Evolutionary conservation across 2,888 invertebrate species (phyloP), one percentile per base, ranked within the genome.

Genomic region (Creontiades dilutus): DNA sequence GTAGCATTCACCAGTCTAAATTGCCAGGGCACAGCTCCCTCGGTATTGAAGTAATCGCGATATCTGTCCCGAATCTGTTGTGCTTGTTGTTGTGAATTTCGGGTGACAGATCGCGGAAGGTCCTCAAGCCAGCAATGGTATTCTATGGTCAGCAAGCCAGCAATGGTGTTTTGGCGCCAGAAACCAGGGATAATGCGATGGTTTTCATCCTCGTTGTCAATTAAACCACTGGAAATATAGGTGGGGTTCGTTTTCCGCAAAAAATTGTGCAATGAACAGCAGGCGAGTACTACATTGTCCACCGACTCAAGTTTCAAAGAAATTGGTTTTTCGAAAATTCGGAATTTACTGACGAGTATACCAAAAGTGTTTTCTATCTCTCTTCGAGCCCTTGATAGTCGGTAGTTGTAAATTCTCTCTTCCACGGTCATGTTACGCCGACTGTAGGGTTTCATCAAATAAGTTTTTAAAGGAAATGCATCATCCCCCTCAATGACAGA

Each of bases 21-120:
- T 88, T 90, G 90, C 90, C 90, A 90, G 57, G 89, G 81, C 23
- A 90, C 90, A 68, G 90, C 82, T 82, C 87, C 90, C 76, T 87
- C 87, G 47, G 14, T 81, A 37, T 85, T 81, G 52, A 87, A 90
- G 48, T 86, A 89, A 85, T 90, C 80, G n/a, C 28, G 55, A 28
- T 89, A 90, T 23, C 52, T 85, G 80, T 90, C 90, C 37, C 90
- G 28, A 87, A 68, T 47, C 52, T 37, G 57, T 78, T 61, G 61
- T 28, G 86, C 89, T 37, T 82, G 80, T 55, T 28, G 46, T 68
- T 52, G 75, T 76, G 55, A 28, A 86, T 90, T 85, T 78, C 75
- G 78, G 86, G 46, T 89, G 82, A 81, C 81, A 81, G 81, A 81
- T 47, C 47, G 47, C 81, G 47, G 23, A 37, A 81, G 81, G 81